Evolutionary conservation across 2,113 vertebrate species (phyloP), one percentile per base, ranked within the genome.

Genomic region (Danio rerio): DNA sequence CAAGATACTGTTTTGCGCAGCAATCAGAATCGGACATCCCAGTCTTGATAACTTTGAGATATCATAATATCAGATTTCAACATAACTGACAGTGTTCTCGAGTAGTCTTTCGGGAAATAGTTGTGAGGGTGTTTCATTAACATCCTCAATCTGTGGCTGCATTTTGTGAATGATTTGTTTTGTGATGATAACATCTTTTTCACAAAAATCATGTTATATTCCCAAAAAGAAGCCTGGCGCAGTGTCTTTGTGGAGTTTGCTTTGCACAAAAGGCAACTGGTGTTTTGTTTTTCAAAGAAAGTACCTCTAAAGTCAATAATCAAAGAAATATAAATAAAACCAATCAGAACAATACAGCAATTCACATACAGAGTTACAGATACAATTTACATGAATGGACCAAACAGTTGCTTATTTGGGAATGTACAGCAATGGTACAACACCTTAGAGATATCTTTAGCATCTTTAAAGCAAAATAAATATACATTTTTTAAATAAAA

Each of bases 1-100:
- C 75, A 80, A 84, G 82, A 83, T 80, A 81, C n/a, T 47, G 73
- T 77, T 89, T 89, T 89, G 86, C 81, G 87, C 85, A 89, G 86
- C 88, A 89, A 89, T 83, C 61, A 87, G 73, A 82, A 81, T 69
- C 47, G 40, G 69, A 85, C 81, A 87, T 85, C 86, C 84, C 84
- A 80, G 61, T 69, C 9, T 68, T 63, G 62, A 55, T 55, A 6
- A 52, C 21, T 70, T 55, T 82, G 79, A 78, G 78, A 88, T 81
- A 71, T 40, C 62, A 69, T 72, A 13, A 69, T 50, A 79, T 74
- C 15, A 18, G 9, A 59, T 78, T 68, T 16, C 40, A 52, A 70
- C 47, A 45, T 69, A 12, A 77, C 18, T 55, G 18, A 52, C 45
- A 50, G 21, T 11, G n/a, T 20, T 52, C 63, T 74, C 7, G 16